Evolutionary conservation across 2,888 invertebrate species (phyloP).

Genomic region (Psococerastis gibbosa): DNA sequence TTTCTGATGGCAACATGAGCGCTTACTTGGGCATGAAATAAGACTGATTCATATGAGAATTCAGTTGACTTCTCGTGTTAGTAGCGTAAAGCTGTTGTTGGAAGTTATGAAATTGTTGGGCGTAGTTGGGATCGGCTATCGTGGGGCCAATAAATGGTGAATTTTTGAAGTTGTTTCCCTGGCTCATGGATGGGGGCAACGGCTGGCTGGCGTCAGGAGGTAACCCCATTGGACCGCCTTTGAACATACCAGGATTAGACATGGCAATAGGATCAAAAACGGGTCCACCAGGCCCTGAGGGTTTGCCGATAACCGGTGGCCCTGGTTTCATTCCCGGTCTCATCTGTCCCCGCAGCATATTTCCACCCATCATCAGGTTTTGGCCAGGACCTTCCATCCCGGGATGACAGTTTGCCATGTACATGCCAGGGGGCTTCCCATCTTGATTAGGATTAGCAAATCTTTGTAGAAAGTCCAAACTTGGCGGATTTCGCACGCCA

Average conservation of each 20-base stretch:
- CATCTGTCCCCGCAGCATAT: conserved; percentile 27
- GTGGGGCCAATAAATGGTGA: conserved; percentile 62
- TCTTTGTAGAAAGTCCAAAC: conserved; percentile 73
- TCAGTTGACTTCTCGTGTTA: conserved; percentile 37
- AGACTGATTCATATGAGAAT: conserved; percentile 17
- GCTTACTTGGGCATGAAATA: conserved; percentile 21
- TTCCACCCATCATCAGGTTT: conserved; percentile 23
- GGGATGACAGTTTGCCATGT: conserved; percentile 24
- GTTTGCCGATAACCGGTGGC: conserved; percentile 25
- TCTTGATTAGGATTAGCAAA: conserved; percentile 42
- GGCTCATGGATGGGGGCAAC: conserved; percentile 60
- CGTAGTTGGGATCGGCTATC: conserved; percentile 79
- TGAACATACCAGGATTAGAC: conserved; percentile 20
- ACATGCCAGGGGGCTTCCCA: conserved; percentile 26
- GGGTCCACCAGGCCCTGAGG: conserved; percentile 30
- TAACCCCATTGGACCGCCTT: conserved; percentile 23
- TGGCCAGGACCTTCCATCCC: conserved; percentile 26
- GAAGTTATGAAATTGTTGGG: conserved; percentile 89
- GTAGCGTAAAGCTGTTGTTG: conserved; percentile 90
- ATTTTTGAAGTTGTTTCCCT: conserved; percentile 46
- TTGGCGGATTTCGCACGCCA: conserved; percentile 43
- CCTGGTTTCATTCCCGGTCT: conserved; percentile 35
- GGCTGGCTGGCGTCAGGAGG: conserved; percentile 49
- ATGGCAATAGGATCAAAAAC: conserved; percentile 16
- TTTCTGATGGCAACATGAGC: no score